phyloP scores from a whole-genome alignment of 2,113 vertebrate species.

The Cricetomys ansorgei region DNA sequence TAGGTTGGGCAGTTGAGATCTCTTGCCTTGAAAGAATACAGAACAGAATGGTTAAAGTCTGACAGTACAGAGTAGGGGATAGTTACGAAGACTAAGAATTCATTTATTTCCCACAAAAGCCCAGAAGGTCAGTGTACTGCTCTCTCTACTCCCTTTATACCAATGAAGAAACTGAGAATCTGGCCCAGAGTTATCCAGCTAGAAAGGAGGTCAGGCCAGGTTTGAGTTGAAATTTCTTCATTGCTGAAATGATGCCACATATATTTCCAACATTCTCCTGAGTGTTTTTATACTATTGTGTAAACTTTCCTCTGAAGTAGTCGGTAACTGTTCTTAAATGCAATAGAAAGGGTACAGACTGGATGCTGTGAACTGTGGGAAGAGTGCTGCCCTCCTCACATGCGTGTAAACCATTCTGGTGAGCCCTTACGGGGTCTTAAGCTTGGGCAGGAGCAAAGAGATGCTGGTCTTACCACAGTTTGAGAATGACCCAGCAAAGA shows the following conservation, averaged over 20 bases:
- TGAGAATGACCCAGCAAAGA: background rate
- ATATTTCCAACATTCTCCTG: constrained; percentile 7
- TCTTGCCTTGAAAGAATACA: background rate
- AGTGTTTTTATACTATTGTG: background rate
- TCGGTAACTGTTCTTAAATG: background rate
- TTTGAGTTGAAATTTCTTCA: background rate
- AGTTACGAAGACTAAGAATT: background rate
- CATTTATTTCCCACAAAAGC: background rate
- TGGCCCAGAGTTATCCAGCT: background rate
- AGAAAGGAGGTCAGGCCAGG: background rate
- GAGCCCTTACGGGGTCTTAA: background rate
- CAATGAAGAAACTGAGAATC: background rate
- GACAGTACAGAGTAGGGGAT: background rate
- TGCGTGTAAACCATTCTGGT: background rate
- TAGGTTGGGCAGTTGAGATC: background rate
- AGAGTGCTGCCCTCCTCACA: background rate
- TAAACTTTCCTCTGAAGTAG: background rate
- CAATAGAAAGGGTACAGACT: background rate
- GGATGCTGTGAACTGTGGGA: background rate
- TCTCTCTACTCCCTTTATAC: background rate
- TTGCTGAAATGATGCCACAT: background rate
- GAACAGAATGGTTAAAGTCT: background rate
- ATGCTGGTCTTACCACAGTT: background rate
- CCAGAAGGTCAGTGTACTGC: background rate
- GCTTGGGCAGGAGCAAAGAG: background rate